phyloP scores from a whole-genome alignment of 2,888 invertebrate species.

The Thymelicus sylvestris region DNA sequence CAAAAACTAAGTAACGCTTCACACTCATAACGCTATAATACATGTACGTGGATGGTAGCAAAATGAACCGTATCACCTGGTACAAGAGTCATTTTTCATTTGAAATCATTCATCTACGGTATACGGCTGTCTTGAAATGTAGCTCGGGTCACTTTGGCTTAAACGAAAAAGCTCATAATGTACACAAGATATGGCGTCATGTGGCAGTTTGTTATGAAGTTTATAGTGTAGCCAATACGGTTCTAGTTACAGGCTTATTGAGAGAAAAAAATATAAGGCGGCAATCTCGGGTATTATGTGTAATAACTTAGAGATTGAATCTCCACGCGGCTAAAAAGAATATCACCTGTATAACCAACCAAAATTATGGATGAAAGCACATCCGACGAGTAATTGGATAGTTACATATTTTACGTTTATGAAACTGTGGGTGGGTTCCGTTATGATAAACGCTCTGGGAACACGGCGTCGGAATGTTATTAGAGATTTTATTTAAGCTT shows the following conservation, averaged over 20 bases:
- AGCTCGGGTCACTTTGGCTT: conserved; percentile 57
- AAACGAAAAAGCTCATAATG: conserved; percentile 83
- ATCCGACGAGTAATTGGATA: conserved; percentile 68
- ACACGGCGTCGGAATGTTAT: conserved; percentile 73
- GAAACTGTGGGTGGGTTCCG: conserved; percentile 55
- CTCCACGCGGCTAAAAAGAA: conserved; percentile 50
- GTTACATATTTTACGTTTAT: conserved; percentile 66
- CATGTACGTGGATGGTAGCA: conserved; percentile 39
- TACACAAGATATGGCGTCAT: conserved; percentile 80
- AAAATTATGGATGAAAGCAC: conserved; percentile 62
- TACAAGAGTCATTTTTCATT: conserved; percentile 42
- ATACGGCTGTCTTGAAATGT: conserved; percentile 50
- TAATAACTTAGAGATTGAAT: conserved; percentile 74
- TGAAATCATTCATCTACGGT: conserved; percentile 38
- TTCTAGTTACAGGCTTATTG: conserved; percentile 75
- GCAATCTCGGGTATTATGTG: conserved; percentile 62
- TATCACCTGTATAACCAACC: conserved; percentile 42
- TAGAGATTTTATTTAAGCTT: conserved; percentile 74
- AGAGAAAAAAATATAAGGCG: conserved; percentile 62
- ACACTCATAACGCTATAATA: conserved; percentile 40
- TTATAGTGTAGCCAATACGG: conserved; percentile 76
- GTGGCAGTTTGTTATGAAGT: conserved; percentile 83
- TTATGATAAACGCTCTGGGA: conserved; percentile 66
- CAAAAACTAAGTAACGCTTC: too few species aligned
- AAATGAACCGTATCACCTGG: conserved; percentile 50